Percentiles rank a stretch among this genome's conserved stretches.
These are phyloP conservation scores for Saturnia pavonia DNA, from an alignment of 2,888 invertebrate genomes.

Conservation along the genomic window DNA sequence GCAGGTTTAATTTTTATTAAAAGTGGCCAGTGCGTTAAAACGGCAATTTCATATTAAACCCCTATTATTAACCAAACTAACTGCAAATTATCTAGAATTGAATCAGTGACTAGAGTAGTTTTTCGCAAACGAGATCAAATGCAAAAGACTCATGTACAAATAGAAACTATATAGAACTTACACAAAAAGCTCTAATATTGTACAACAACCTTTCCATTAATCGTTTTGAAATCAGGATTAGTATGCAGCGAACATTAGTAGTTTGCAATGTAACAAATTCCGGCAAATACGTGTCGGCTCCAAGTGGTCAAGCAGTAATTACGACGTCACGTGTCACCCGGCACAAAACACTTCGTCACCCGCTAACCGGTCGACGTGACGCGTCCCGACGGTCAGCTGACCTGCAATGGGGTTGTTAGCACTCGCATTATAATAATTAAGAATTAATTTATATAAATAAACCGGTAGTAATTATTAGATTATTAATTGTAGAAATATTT, in stretches of 20 bases:
- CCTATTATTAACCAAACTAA: too few species aligned
- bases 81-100: too few species aligned
- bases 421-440: neutral
- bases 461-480: neutral
- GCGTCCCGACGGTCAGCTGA: conserved; percentile 21
- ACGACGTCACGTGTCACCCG: conserved; percentile 67
- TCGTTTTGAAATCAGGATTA: neutral
- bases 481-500: neutral
- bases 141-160: too few species aligned
- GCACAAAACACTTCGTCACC: conserved; percentile 64
- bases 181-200: too few species aligned
- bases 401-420: neutral
- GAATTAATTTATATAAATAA: neutral
- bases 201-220: neutral
- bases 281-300: conserved; percentile 39
- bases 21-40: too few species aligned
- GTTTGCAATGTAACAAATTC: conserved; percentile 12
- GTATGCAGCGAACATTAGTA: conserved; percentile 1
- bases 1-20: too few species aligned
- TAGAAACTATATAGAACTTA: too few species aligned
- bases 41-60: too few species aligned
- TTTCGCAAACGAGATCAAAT: too few species aligned
- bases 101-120: too few species aligned
- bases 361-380: conserved; percentile 32
- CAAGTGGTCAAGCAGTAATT: conserved; percentile 73